phyloP scores from a whole-genome alignment of 37 sponge, comb jelly and placozoan species.

The Cladorhizidae sp. region DNA sequence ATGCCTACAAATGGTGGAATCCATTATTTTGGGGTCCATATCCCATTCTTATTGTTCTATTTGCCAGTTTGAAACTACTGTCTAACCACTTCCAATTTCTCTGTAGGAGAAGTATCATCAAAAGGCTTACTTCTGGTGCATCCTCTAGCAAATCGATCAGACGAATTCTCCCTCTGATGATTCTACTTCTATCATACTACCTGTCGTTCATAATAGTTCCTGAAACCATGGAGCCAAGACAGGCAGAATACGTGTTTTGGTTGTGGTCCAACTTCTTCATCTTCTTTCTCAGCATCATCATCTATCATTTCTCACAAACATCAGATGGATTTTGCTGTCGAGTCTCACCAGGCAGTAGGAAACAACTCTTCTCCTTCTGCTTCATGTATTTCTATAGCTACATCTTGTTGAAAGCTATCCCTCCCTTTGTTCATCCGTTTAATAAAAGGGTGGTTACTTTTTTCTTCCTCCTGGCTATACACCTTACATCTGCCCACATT shows the following conservation, averaged over 20 bases:
- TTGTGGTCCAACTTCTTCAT: slow-evolving; percentile 15
- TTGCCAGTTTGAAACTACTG: not conserved
- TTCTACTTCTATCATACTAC: not conserved
- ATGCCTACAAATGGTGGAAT: not conserved
- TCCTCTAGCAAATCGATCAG: too few relatives aligned
- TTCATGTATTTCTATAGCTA: not conserved
- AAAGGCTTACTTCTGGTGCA: not conserved
- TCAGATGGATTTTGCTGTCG: not conserved
- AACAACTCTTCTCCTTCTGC: not conserved
- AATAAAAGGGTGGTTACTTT: not conserved
- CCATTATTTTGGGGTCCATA: not conserved
- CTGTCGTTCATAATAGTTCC: not conserved
- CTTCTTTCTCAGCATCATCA: not conserved
- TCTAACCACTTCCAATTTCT: not conserved
- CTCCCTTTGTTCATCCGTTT: not conserved
- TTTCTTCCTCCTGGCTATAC: not conserved
- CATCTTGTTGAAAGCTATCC: not conserved
- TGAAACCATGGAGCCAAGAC: not conserved
- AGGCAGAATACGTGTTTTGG: not conserved
- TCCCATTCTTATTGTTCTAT: not conserved
- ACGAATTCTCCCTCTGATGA: not conserved
- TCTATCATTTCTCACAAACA: not conserved
- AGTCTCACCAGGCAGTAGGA: not conserved
- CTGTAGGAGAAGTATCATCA: not conserved
- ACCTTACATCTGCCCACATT: not conserved